A percentile compares a stretch with the other conserved stretches of the same genome.
Conservation (phyloP, 2,888 invertebrate species). For the Caenorhabditis afra region DNA sequence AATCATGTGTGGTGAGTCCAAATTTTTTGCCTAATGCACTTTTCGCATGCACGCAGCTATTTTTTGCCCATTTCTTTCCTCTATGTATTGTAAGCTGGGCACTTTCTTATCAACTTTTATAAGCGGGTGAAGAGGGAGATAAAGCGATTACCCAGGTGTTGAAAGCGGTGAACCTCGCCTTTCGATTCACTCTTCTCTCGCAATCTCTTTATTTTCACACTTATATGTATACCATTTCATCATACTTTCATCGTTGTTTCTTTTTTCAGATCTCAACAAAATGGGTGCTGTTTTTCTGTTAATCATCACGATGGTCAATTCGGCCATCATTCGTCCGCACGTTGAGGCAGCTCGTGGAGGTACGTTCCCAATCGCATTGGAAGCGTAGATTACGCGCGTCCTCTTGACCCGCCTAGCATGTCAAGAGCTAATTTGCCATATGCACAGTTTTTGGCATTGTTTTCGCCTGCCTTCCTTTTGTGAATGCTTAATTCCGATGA, state of each 20-base stretch:
- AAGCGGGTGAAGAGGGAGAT: conserved; percentile 34
- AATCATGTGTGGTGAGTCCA: conserved; percentile 43
- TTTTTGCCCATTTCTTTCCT: no score
- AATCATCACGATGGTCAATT: conserved; percentile 50
- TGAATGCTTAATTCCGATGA: conserved; percentile 5
- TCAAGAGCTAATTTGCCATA: conserved; percentile 70
- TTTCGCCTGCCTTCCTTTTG: conserved; percentile 18
- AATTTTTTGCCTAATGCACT: neutral
- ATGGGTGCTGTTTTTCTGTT: conserved; percentile 53
- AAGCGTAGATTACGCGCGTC: conserved; percentile 46
- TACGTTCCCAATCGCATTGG: conserved; percentile 41
- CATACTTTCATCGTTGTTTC: conserved; percentile 2
- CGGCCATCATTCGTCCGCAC: conserved; percentile 55
- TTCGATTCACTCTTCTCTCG: neutral
- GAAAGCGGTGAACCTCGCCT: conserved; percentile 24
- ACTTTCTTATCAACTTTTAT: conserved; percentile 5
- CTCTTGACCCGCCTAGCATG: conserved; percentile 39
- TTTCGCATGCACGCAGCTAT: neutral
- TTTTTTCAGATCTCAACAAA: conserved; percentile 40
- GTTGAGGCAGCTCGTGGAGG: conserved; percentile 62
- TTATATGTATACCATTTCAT: neutral
- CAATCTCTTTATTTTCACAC: conserved; percentile 2
- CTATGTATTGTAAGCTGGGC: conserved; percentile 7
- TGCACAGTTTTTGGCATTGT: conserved; percentile 54
- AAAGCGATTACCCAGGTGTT: conserved; percentile 57